These are phyloP conservation scores for Drosophila putrida DNA, from an alignment of 2,888 invertebrate species.

Conservation along the genomic window DNA sequence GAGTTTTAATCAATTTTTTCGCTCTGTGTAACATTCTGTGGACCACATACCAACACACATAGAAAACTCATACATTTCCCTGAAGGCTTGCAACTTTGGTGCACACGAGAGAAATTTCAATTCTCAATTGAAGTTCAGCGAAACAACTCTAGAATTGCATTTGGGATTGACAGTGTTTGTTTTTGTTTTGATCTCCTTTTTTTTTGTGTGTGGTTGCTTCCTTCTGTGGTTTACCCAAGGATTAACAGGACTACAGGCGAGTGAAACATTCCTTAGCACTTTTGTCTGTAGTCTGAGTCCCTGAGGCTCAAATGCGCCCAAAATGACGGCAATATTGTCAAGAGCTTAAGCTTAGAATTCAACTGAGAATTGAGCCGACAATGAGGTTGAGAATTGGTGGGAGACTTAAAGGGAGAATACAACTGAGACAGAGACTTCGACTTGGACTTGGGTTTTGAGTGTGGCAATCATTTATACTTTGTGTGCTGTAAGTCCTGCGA, in stretches of 20 bases:
- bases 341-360: slow-evolving; percentile 17
- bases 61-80: slow-evolving; percentile 14
- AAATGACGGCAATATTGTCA: slow-evolving; percentile 27
- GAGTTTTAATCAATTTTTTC: too few relatives aligned
- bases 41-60: slow-evolving; percentile 11
- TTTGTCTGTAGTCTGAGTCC: slow-evolving; percentile 6
- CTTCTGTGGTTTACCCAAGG: background rate
- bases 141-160: slow-evolving; percentile 10
- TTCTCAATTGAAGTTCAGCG: slow-evolving; percentile 37
- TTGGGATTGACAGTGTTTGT: slow-evolving; percentile 11
- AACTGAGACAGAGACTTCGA: too few relatives aligned
- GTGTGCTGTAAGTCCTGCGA: slow-evolving; percentile 3
- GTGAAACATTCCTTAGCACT: slow-evolving; percentile 32
- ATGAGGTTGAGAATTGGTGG: background rate
- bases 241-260: slow-evolving; percentile 24
- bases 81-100: slow-evolving; percentile 28
- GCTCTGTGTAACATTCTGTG: background rate
- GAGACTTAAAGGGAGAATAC: background rate
- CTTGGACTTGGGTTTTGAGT: too few relatives aligned
- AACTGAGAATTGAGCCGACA: background rate
- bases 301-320: slow-evolving; percentile 13
- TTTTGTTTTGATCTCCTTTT: background rate
- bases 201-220: background rate
- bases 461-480: slow-evolving; percentile 8
- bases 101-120: slow-evolving; percentile 26